A percentile compares a stretch with the other conserved stretches of the same genome.
phyloP scores from a whole-genome alignment of 53 echinoderm and acorn worm genomes.

The Henricia sp. region DNA sequence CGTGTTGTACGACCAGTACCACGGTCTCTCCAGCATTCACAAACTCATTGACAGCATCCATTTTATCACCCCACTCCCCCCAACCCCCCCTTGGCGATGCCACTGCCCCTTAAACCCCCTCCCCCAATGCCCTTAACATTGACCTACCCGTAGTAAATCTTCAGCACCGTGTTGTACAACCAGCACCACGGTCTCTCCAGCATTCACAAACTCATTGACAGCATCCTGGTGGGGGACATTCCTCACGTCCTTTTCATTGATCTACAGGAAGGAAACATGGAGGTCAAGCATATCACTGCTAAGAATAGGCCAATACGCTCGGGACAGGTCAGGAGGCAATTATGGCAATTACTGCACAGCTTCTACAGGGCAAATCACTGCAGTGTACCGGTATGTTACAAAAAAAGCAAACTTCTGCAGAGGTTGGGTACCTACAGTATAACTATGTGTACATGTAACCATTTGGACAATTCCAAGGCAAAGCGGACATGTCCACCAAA shows the following conservation, averaged over 20 bases:
- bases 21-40: conserved; percentile 85
- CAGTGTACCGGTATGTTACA: background rate
- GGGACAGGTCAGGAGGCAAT: conserved; percentile 28
- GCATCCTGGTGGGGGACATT: conserved; percentile 86
- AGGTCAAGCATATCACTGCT: background rate
- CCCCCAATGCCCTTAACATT: too few species aligned
- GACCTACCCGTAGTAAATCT: conserved; percentile 60
- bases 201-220: conserved; percentile 86
- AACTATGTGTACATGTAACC: background rate
- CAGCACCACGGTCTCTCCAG: conserved; percentile 83
- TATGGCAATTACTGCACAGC: conserved; percentile 35
- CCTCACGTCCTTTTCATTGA: conserved; percentile 83
- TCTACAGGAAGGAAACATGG: conserved; percentile 61
- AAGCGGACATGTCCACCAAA: too few species aligned
- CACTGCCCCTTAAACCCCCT: too few species aligned
- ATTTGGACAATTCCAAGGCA: too few species aligned
- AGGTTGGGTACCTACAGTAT: background rate
- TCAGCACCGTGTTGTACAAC: conserved; percentile 91
- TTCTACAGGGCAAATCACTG: background rate
- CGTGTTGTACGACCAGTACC: conserved; percentile 80
- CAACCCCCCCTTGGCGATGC: too few species aligned
- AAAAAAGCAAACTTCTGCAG: background rate
- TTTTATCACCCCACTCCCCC: too few species aligned
- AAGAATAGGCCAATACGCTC: background rate
- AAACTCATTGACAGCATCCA: too few species aligned